phyloP scores from a whole-genome alignment of 2,888 invertebrate genomes.

The Dolomedes plantarius region DNA sequence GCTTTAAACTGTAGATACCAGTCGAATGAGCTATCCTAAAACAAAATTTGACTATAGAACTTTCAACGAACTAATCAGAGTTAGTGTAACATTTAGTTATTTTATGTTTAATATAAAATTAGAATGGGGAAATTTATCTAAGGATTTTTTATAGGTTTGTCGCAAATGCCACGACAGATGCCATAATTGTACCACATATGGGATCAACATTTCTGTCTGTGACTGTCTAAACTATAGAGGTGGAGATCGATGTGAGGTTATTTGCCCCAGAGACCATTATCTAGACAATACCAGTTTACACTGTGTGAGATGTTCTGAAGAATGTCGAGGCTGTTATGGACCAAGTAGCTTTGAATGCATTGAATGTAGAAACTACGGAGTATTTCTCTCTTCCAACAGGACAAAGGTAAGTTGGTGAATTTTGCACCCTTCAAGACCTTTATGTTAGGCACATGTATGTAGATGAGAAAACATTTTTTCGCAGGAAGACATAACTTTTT shows the following conservation, averaged over 20 bases:
- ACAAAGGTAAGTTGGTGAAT: slow-evolving; percentile 58
- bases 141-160: slow-evolving; percentile 82
- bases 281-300: slow-evolving; percentile 84
- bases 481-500: too few relatives aligned
- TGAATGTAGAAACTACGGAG: slow-evolving; percentile 86
- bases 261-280: slow-evolving; percentile 90
- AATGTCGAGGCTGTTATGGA: slow-evolving; percentile 91
- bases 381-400: slow-evolving; percentile 79
- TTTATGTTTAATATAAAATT: too few relatives aligned
- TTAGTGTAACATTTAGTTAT: too few relatives aligned
- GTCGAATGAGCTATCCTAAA: too few relatives aligned
- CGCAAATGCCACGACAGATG: slow-evolving; percentile 93
- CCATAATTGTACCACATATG: slow-evolving; percentile 90
- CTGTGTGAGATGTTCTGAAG: slow-evolving; percentile 86
- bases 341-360: slow-evolving; percentile 85
- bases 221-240: slow-evolving; percentile 90
- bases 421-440: too few relatives aligned
- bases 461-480: too few relatives aligned
- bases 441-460: too few relatives aligned
- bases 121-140: too few relatives aligned
- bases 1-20: too few relatives aligned
- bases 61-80: too few relatives aligned
- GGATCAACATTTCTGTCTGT: slow-evolving; percentile 87
- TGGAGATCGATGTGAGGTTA: slow-evolving; percentile 91
- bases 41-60: too few relatives aligned